phyloP scores from a whole-genome alignment of 2,113 vertebrate genomes.

The Corydoras maculifer region DNA sequence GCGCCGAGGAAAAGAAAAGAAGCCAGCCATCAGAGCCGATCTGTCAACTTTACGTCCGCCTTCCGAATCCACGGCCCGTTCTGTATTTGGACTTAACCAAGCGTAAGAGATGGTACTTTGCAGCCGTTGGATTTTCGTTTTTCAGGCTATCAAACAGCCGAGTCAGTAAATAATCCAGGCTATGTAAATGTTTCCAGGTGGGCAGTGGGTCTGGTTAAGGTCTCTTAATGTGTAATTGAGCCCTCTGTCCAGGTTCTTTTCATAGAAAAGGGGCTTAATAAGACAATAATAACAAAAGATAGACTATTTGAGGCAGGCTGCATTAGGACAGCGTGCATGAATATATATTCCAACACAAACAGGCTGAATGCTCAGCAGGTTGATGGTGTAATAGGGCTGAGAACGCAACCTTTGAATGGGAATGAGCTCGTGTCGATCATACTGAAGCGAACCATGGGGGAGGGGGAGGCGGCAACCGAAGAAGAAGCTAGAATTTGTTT shows the following conservation, averaged over 20 bases:
- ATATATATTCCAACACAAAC: constrained; percentile 36
- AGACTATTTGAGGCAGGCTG: constrained; percentile 34
- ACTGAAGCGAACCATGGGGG: constrained; percentile 17
- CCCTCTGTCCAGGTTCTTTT: constrained; percentile 36
- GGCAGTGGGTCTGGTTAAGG: constrained; percentile 35
- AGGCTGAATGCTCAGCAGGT: constrained; percentile 16
- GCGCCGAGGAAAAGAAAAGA: constrained; percentile 34
- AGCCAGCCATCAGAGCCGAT: constrained; percentile 42
- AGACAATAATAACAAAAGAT: constrained; percentile 41
- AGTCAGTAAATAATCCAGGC: constrained; percentile 34
- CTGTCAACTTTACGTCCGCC: constrained; percentile 35
- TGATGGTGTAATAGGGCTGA: constrained; percentile 49
- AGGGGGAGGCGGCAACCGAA: background rate
- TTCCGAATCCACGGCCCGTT: constrained; percentile 11
- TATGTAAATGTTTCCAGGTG: constrained; percentile 43
- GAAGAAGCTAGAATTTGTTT: constrained; percentile 27
- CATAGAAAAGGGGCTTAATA: constrained; percentile 33
- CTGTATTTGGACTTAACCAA: constrained; percentile 40
- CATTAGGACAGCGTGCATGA: constrained; percentile 31
- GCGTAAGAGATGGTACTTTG: constrained; percentile 38
- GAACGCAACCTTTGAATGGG: constrained; percentile 33
- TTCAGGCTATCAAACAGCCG: constrained; percentile 29
- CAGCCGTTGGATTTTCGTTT: constrained; percentile 33
- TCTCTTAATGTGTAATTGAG: constrained; percentile 37
- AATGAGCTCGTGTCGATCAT: constrained; percentile 21